phyloP scores from a whole-genome alignment of 1,140 invertebrate genomes.

The Platyura marginata region DNA sequence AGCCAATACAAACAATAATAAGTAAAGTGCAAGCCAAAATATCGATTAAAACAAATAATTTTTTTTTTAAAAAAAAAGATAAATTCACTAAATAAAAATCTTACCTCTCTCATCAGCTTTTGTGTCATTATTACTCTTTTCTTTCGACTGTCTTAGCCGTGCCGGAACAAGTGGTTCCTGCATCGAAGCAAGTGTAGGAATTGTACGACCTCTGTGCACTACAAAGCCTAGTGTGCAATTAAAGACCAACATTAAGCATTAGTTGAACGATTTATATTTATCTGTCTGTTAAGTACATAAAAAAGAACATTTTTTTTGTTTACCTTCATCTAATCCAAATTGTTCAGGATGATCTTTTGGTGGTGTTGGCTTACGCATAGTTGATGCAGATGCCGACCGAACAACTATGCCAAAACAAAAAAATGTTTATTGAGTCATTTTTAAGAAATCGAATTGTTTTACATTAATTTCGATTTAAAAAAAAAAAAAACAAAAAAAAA shows the following conservation, averaged over 20 bases:
- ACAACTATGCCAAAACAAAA: too few relatives aligned
- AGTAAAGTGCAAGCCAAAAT: neutral
- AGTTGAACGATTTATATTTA: too few relatives aligned
- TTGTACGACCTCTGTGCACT: slow-evolving; percentile 55
- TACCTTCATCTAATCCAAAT: neutral
- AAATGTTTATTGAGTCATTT: too few relatives aligned
- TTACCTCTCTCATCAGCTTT: slow-evolving; percentile 40
- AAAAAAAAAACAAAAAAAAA: too few relatives aligned
- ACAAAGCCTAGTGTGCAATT: slow-evolving; percentile 37
- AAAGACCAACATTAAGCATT: neutral
- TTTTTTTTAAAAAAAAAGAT: too few relatives aligned
- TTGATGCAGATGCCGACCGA: slow-evolving; percentile 14
- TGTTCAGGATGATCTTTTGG: neutral
- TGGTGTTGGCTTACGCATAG: neutral
- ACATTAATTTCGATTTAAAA: too few relatives aligned
- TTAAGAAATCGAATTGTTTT: too few relatives aligned
- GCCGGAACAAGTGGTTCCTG: slow-evolving; percentile 32
- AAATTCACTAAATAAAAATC: neutral
- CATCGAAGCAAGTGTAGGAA: slow-evolving; percentile 57
- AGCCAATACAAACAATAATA: neutral
- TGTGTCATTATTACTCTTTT: slow-evolving; percentile 37
- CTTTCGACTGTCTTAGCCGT: slow-evolving; percentile 34
- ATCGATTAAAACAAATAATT: too few relatives aligned
- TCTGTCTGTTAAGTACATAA: too few relatives aligned
- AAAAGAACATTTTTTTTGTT: neutral